Evolutionary conservation across 37 sponge, comb jelly and placozoan species (phyloP).

Genomic region (Eunapius fragilis): DNA sequence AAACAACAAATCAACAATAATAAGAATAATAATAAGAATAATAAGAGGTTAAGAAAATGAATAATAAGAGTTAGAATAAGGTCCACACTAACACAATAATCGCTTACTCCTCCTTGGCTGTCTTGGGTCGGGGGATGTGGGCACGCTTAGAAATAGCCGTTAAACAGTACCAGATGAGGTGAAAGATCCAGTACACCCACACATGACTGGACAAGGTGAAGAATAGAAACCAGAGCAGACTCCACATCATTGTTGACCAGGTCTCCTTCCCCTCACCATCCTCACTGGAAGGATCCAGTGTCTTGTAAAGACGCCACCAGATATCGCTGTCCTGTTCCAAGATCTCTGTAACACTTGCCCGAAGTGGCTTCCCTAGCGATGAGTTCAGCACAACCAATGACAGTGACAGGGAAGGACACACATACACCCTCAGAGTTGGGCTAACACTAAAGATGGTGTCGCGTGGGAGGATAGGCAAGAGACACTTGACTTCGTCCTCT

Average conservation of each 20-base stretch:
- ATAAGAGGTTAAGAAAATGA: no score
- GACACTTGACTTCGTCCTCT: background rate
- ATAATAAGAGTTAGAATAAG: no score
- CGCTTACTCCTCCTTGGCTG: conserved; percentile 32
- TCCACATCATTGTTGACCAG: conserved; percentile 1
- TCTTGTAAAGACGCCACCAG: conserved; percentile 13
- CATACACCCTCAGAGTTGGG: conserved; percentile 38
- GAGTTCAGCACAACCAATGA: conserved; percentile 14
- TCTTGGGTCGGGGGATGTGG: conserved; percentile 48
- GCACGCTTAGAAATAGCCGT: conserved; percentile 8
- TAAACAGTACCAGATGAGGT: conserved; percentile 38
- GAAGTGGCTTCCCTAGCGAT: background rate
- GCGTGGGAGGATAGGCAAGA: conserved; percentile 26
- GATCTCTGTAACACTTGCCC: conserved; percentile 9
- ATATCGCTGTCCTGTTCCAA: conserved; percentile 19
- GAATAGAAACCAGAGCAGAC: conserved; percentile 32
- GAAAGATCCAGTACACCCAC: conserved; percentile 61
- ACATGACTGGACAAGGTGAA: conserved; percentile 30
- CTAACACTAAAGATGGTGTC: conserved; percentile 31
- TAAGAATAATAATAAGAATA: background rate
- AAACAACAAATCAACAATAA: background rate
- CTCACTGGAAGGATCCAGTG: background rate
- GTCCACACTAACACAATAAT: no score
- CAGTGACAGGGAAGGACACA: conserved; percentile 22
- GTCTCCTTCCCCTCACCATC: background rate